Evolutionary conservation across 2,797 vertebrate species (phyloP).

Genomic region (Sebastolobus altivelis): DNA sequence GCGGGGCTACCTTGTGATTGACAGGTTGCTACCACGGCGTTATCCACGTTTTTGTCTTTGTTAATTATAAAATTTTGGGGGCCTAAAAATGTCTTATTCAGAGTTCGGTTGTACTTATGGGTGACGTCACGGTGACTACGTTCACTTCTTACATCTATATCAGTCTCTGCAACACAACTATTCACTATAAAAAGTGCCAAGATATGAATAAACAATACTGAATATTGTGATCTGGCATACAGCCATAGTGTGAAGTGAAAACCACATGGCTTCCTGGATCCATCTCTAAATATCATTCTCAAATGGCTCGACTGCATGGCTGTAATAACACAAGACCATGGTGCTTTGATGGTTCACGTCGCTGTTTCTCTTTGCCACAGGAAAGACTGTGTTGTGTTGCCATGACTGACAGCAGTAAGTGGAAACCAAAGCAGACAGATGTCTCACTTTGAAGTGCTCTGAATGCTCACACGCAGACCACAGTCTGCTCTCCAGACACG

Average conservation of each 20-base stretch:
- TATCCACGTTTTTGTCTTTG: no score
- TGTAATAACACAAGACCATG: background rate
- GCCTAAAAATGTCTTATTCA: no score
- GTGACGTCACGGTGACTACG: background rate
- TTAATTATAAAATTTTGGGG: no score
- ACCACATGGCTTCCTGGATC: background rate
- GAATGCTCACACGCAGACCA: background rate
- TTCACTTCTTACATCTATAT: background rate
- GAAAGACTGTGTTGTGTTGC: background rate
- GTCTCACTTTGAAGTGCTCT: background rate
- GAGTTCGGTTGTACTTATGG: no score
- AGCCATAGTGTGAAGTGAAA: background rate
- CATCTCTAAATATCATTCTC: background rate
- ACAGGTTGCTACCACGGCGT: no score
- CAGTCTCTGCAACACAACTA: background rate
- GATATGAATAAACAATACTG: background rate
- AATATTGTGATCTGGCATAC: background rate
- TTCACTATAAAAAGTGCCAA: background rate
- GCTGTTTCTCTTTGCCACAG: background rate
- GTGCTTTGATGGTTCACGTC: background rate
- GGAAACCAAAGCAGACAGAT: slow-evolving; percentile 4
- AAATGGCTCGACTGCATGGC: background rate
- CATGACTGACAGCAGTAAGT: background rate
- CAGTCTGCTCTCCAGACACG: background rate
- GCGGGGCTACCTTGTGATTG: no score